Evolutionary conservation across 2,797 vertebrate species (phyloP), one percentile per base, ranked within the genome.

Genomic region (Lutjanus campechanus): DNA sequence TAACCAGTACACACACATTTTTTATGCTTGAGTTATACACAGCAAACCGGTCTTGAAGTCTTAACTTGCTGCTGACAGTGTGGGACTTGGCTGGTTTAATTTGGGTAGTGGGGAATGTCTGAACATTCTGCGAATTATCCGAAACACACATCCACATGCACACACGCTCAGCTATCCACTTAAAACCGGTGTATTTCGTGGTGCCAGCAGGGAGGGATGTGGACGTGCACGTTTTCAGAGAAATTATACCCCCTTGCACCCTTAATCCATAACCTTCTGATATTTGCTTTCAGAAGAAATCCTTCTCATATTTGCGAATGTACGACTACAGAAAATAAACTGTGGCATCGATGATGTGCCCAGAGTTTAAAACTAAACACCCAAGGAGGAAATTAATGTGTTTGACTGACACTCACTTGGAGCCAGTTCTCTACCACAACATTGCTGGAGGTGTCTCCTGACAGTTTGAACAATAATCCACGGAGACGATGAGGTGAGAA

Each of bases 311-410:
- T 91, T 92, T 88, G 89, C 72, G 76, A 86, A 88, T 65, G 85
- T 79, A 76, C 1, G 69, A 85, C 88, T 90, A 90, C 81, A 91
- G 83, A 94, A 95, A 94, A 94, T 93, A 94, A 94, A 95, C 88
- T 1, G 29, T 59, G 76, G 88, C 87, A 86, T 76, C 53, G 29
- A 43, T 53, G 85, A 88, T 83, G 84, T 84, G 84, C 71, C 88
- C 81, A 36, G 65, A 83, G 82, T 76, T 86, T 74, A 75, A 91
- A 93, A 85, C 85, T 10, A 85, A 91, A 92, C 85, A 86, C 68
- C 81, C 19, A 5, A 75, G 70, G 81, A 93, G 93, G 92, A 95
- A 94, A 94, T 95, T 11, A 95, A 93, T 43, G 84, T 60, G 82
- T 85, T 71, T 91, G 89, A 95, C 76, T 94, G 93, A 93, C 89